Base-by-base conservation (phyloP, 1,140 invertebrate genomes). In the Drosophila leontia region DNA sequence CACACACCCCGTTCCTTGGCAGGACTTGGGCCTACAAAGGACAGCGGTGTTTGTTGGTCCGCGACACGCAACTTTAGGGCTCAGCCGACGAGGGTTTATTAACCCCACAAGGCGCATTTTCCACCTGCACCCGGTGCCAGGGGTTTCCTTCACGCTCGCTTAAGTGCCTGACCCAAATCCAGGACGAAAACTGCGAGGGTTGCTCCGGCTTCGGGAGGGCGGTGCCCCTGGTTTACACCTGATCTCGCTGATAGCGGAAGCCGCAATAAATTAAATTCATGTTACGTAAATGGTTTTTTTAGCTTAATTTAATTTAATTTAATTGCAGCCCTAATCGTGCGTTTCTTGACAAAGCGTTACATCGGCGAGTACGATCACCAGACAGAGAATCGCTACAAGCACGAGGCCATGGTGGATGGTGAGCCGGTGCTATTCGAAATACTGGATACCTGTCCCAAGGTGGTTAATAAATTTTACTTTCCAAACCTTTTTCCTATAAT, bases 291-390 rank as follows among this genome's bases (percentile, higher is more conserved):
- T 70, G 77, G 50, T 64, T 32, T 64, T 42, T 17, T 29, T 41
- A 60, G 56, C 69, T 12, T 47, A 15, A 47, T 47, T 82, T 58
- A 71, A 72, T 68, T 82, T 58, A 75, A 72, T 67, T 82, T 92
- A 77, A 86, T 95, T 95, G 62, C 95, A 98, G 97, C 97, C 41
- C 85, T 98, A 84, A 97, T 97, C 37, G 97, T 98, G 48, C 95
- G 97, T 76, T 98, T 98, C 91, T 93, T 98, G 47, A 98, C 97
- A 1, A 96, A 96, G 85, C 93, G 97, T 74, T 98, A 98, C 93
- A 98, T 98, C 68, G 97, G 97, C 48, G 97, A 98, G 93, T 98
- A 98, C 93, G 97, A 98, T 93, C 97, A 98, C 93, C 96, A 97
- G 93, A 95, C 96, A 98, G 98, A 99, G 93, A 97, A 96, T 83